Conservation (phyloP, 2,113 vertebrate genomes). For the Calonectris borealis region DNA sequence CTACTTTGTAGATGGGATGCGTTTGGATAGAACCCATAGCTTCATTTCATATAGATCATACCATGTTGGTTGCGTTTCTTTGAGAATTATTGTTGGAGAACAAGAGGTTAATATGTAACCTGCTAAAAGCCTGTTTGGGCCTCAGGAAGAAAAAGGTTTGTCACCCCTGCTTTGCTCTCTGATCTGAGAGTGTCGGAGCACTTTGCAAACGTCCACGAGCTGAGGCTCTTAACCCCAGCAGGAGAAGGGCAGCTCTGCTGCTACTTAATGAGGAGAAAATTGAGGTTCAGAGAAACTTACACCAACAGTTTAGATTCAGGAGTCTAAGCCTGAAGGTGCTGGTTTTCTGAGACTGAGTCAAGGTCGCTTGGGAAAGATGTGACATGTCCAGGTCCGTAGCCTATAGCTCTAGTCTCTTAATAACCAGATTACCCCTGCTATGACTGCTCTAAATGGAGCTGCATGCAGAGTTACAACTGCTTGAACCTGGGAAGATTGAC, state of each 20-base stretch:
- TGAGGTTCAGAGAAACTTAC: background rate
- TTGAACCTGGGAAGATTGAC: background rate
- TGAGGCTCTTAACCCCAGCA: background rate
- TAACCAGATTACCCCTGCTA: background rate
- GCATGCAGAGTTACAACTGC: background rate
- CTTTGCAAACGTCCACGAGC: background rate
- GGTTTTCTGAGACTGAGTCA: background rate
- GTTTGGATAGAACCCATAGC: background rate
- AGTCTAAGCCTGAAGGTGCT: background rate
- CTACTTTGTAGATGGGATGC: background rate
- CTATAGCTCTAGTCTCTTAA: background rate
- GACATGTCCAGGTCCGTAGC: background rate
- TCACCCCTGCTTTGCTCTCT: background rate
- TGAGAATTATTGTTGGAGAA: background rate
- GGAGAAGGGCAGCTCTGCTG: background rate
- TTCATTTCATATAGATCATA: background rate
- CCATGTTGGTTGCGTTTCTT: background rate
- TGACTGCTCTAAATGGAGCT: background rate
- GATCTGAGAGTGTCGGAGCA: background rate
- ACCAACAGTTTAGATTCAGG: background rate
- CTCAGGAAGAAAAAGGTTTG: background rate
- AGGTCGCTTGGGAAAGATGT: background rate
- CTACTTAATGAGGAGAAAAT: background rate
- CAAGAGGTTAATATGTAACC: background rate
- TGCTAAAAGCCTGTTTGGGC: background rate